Evolutionary conservation across 2,797 vertebrate species (phyloP).

Genomic region (Rallus crepitans): DNA sequence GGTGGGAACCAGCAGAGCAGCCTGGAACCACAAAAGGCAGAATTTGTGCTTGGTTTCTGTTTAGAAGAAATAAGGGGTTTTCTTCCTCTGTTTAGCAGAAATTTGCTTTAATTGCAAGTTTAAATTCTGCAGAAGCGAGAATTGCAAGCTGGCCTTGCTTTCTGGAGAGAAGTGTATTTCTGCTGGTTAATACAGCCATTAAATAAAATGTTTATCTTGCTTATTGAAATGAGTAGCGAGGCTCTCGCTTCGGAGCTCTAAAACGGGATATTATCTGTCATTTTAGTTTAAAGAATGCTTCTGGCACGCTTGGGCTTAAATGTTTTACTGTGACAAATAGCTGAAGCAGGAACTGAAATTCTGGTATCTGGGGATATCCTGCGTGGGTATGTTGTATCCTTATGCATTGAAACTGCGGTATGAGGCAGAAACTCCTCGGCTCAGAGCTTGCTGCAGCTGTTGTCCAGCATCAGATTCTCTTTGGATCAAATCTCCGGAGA

Average conservation of each 20-base stretch:
- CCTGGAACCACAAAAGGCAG: not conserved
- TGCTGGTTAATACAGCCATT: not conserved
- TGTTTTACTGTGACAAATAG: slow-evolving; percentile 4
- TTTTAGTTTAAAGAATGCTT: slow-evolving; percentile 3
- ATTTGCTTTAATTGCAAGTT: not conserved
- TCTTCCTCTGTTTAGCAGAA: not conserved
- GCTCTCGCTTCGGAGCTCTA: not conserved
- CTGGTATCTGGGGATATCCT: not conserved
- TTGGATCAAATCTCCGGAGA: not conserved
- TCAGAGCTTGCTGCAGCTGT: not conserved
- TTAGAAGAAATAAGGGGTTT: not conserved
- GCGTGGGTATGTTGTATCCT: not conserved
- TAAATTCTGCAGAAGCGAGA: not conserved
- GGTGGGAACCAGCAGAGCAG: not conserved
- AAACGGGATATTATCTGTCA: not conserved
- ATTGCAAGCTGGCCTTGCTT: not conserved
- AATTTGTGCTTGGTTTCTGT: not conserved
- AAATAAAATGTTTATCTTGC: slow-evolving; percentile 16
- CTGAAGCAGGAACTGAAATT: not conserved
- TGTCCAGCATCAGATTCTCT: not conserved
- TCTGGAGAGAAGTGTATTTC: not conserved
- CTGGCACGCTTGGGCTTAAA: not conserved
- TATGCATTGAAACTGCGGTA: accelerated
- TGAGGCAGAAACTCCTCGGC: not conserved
- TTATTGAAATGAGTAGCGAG: slow-evolving; percentile 7